These are phyloP conservation scores for Drosophila anceps DNA, from an alignment of 2,888 invertebrate species.

Conservation along the genomic window DNA sequence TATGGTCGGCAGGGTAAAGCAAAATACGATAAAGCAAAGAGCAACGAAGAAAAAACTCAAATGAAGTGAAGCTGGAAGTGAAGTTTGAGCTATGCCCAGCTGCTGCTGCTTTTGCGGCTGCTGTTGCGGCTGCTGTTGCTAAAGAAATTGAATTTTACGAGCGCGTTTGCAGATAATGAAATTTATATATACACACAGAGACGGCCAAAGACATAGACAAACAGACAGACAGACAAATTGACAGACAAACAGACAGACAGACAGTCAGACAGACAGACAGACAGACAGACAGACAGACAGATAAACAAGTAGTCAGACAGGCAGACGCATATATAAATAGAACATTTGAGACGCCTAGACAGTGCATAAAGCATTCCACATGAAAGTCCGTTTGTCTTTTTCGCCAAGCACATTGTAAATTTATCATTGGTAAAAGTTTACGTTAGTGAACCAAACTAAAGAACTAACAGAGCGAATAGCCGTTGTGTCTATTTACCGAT, in stretches of 20 bases:
- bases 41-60: conserved; percentile 4
- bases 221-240: conserved; percentile 24
- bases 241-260: conserved; percentile 8
- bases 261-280: conserved; percentile 27
- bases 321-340: conserved; percentile 11
- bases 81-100: conserved; percentile 21
- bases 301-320: conserved; percentile 1
- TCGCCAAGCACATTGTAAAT: neutral
- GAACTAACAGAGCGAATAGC: neutral
- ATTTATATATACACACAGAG: conserved; percentile 55
- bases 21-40: conserved; percentile 10
- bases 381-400: neutral
- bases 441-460: neutral
- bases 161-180: conserved; percentile 78
- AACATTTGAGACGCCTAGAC: conserved; percentile 1
- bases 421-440: neutral
- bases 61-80: neutral
- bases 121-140: conserved; percentile 25
- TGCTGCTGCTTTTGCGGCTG: too few relatives aligned
- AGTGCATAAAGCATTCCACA: neutral
- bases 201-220: conserved; percentile 1
- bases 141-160: conserved; percentile 69
- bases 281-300: neutral
- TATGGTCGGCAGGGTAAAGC: conserved; percentile 20
- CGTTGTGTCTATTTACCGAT: neutral